Conservation (phyloP, 2,888 invertebrate genomes). For the Rhamnusium bicolor region DNA sequence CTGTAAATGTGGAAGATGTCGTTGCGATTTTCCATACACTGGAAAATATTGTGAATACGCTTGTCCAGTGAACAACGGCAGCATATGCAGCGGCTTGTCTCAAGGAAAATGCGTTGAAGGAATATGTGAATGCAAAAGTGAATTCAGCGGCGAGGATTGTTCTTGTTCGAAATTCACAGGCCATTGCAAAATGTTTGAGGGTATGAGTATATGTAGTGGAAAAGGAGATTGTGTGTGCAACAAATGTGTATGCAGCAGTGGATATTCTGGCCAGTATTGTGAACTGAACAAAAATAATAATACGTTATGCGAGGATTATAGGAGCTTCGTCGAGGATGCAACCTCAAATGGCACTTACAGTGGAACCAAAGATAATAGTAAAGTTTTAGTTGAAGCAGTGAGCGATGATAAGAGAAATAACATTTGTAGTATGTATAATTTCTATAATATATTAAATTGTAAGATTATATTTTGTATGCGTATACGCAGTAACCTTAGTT, state of each 20-base stretch:
- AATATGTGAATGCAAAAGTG: constrained; percentile 77
- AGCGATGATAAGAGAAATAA: constrained; percentile 30
- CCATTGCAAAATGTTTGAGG: constrained; percentile 53
- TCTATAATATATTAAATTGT: too few species aligned
- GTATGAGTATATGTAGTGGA: constrained; percentile 77
- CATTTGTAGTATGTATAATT: constrained; percentile 16
- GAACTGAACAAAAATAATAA: constrained; percentile 73
- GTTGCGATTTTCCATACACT: constrained; percentile 68
- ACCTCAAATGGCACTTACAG: constrained; percentile 30
- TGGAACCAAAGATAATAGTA: constrained; percentile 1
- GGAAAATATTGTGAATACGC: constrained; percentile 85
- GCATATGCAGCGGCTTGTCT: constrained; percentile 62
- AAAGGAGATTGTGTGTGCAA: constrained; percentile 87
- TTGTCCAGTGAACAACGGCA: constrained; percentile 71
- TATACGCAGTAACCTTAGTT: too few species aligned
- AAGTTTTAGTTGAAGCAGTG: constrained; percentile 17
- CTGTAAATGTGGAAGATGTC: constrained; percentile 78
- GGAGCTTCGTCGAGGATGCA: constrained; percentile 67
- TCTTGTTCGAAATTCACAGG: constrained; percentile 72
- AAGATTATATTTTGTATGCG: too few species aligned
- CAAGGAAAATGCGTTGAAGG: constrained; percentile 72
- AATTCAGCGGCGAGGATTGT: constrained; percentile 77
- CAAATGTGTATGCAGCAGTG: constrained; percentile 58
- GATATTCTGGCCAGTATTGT: constrained; percentile 73
- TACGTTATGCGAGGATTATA: constrained; percentile 73